Evolutionary conservation across 2,797 vertebrate genomes (phyloP), one percentile per base, ranked within the genome.

Genomic region (Rhabdophis nuchalis): DNA sequence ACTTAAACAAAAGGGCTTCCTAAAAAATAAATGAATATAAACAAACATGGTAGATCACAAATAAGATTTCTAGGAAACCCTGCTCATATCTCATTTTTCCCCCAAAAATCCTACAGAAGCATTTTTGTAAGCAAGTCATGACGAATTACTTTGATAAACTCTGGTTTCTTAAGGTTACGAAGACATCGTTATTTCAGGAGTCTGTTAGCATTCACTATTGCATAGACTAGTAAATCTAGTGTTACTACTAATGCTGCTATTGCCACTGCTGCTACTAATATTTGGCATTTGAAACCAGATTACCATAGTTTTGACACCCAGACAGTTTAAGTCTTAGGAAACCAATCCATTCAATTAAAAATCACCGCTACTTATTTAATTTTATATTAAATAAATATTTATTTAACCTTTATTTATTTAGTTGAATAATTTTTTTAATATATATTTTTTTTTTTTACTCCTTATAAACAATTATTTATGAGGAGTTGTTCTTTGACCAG

Each of bases 1-100:
- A 41, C 20, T 25, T 12, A 91, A 90, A 87, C 7, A 89, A 92
- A 91, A 46, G 50, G 36, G 90, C 94, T 93, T 93, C 85, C 93
- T 91, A 86, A 57, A 29, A 92, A 95, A 46, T 27, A 93, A 93
- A 85, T 88, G 53, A 58, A 46, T 82, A 82, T 46, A 54, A 64
- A 87, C 9, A 20, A 36, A 41, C 46, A 12, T 60, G 23, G 57
- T 56, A 86, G 56, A 14, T 2, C 0, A 0, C 52, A 46, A 93
- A 8, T 58, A 85, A 0, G 0, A 85, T n/a, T 50, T 2, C 87
- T 32, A 94, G 50, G 50, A 29, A 50, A 88, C 52, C 18, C 36
- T 64, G 0, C 56, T 92, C 88, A 93, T 41, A 57, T 93, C 41
- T 4, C 23, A 46, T 56, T 87, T 72, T 36, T 20, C 2, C 41